A percentile compares a stretch with the other conserved stretches of the same genome.
phyloP scores from a whole-genome alignment of 2,888 invertebrate genomes.

The Biston betularia region DNA sequence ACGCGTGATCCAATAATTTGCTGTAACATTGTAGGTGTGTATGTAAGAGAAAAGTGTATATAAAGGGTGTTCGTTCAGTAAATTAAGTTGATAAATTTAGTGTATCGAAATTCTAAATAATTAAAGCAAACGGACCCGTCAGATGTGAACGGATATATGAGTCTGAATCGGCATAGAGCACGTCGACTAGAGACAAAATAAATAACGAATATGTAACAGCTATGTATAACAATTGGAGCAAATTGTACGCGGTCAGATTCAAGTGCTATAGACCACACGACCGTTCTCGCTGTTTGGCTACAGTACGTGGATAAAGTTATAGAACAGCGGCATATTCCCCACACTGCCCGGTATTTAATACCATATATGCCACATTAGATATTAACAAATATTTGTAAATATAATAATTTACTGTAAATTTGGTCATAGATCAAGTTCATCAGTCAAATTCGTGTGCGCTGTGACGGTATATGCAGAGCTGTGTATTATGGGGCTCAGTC shows the following conservation, averaged over 20 bases:
- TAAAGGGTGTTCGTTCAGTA: constrained; percentile 24
- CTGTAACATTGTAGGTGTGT: constrained; percentile 30
- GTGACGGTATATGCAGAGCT: constrained; percentile 33
- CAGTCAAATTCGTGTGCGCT: constrained; percentile 44
- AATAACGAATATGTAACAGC: neutral
- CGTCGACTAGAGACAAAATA: constrained; percentile 6
- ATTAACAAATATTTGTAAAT: constrained; percentile 44
- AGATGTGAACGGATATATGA: constrained; percentile 17
- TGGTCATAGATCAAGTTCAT: constrained; percentile 43
- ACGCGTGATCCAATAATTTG: constrained; percentile 21
- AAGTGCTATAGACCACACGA: constrained; percentile 25
- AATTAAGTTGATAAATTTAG: constrained; percentile 30
- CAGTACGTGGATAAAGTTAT: constrained; percentile 25
- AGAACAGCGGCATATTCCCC: constrained; percentile 40
- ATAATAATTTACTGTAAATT: constrained; percentile 42
- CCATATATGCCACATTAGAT: constrained; percentile 45
- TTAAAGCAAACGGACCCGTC: constrained; percentile 10
- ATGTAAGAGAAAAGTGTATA: constrained; percentile 30
- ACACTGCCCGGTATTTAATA: constrained; percentile 47
- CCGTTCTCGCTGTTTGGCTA: constrained; percentile 34
- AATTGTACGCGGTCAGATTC: neutral
- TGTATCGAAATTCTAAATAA: constrained; percentile 34
- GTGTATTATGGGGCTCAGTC: constrained; percentile 32
- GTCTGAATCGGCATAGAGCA: constrained; percentile 14
- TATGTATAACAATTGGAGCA: neutral